A percentile compares a stretch with the other conserved stretches of the same genome.
Conservation (phyloP, 1,140 invertebrate species). For the Colletes latitarsis region DNA sequence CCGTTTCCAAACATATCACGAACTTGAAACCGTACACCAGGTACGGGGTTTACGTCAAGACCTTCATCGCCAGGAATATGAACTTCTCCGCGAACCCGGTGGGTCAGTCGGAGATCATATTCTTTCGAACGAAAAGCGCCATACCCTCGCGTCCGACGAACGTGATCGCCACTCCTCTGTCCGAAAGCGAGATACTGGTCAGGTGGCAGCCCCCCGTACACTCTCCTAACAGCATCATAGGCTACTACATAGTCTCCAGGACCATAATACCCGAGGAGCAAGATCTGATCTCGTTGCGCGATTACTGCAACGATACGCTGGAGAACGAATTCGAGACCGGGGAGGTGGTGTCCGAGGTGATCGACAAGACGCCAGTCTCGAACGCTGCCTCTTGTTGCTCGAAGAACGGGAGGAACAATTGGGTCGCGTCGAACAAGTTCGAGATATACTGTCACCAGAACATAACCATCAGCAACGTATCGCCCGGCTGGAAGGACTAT, state of each 20-base stretch:
- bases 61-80: constrained; percentile 70
- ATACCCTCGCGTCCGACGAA: constrained; percentile 83
- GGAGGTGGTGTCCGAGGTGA: constrained; percentile 41
- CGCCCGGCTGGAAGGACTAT: constrained; percentile 62
- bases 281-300: constrained; percentile 77
- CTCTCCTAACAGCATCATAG: constrained; percentile 84
- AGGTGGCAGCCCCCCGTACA: constrained; percentile 84
- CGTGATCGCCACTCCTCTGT: constrained; percentile 75
- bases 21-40: constrained; percentile 84
- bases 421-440: constrained; percentile 59
- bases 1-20: constrained; percentile 72
- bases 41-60: constrained; percentile 87
- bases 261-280: constrained; percentile 75
- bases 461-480: constrained; percentile 57
- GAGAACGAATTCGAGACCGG: constrained; percentile 48
- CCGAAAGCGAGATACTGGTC: constrained; percentile 80
- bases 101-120: constrained; percentile 81
- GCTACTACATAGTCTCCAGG: constrained; percentile 83
- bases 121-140: constrained; percentile 84
- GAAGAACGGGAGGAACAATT: constrained; percentile 41
- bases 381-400: constrained; percentile 58
- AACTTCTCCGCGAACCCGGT: constrained; percentile 74
- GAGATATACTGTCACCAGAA: constrained; percentile 69
- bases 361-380: constrained; percentile 43
- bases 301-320: constrained; percentile 82